Percentiles rank a stretch among this genome's conserved stretches.
Conservation (phyloP, 92 coral and sea anemone species). For the Palythoa heliodiscus region DNA sequence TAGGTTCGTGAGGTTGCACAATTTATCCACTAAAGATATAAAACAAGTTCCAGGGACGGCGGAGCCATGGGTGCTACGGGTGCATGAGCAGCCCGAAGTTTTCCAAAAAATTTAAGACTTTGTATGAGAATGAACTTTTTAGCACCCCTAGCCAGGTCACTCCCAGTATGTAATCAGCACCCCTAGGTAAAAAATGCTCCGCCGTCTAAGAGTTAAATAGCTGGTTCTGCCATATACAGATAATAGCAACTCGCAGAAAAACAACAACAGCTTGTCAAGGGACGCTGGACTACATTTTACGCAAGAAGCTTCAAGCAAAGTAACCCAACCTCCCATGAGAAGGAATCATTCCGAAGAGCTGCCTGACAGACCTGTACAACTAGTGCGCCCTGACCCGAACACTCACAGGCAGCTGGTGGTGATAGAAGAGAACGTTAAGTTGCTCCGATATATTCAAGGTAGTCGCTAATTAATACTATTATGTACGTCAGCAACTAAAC, state of each 20-base stretch:
- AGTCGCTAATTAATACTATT: background rate
- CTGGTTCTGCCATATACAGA: background rate
- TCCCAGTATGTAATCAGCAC: no score
- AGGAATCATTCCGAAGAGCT: constrained; percentile 17
- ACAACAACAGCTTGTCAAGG: background rate
- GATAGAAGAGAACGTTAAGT: constrained; percentile 58
- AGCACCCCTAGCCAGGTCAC: no score
- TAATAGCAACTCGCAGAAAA: background rate
- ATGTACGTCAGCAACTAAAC: no score
- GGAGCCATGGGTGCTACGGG: no score
- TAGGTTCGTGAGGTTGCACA: no score
- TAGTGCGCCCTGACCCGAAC: constrained; percentile 59
- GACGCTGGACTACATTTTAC: background rate
- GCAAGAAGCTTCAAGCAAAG: background rate
- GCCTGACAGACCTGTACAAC: constrained; percentile 61
- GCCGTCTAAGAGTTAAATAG: background rate
- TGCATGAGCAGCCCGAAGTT: no score
- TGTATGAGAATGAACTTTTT: no score
- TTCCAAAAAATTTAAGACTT: no score
- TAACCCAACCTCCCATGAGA: background rate
- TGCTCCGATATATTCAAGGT: constrained; percentile 68
- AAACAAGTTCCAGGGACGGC: no score
- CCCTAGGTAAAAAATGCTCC: no score
- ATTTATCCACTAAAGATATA: no score
- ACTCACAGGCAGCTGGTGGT: constrained; percentile 64